phyloP scores from a whole-genome alignment of 1,140 invertebrate genomes.

The Zaprionus ornatus region DNA sequence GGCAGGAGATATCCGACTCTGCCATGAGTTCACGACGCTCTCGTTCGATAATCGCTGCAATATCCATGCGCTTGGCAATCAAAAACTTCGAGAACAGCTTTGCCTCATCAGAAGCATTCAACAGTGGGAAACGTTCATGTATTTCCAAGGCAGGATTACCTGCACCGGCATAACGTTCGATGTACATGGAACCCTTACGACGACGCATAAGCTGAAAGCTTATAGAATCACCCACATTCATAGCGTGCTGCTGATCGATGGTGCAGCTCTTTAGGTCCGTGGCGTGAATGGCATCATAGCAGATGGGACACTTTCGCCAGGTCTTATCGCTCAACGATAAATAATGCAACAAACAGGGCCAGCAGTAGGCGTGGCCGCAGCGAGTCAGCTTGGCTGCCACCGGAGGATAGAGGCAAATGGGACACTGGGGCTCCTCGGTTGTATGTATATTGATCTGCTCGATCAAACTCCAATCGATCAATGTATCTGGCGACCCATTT shows the following conservation, averaged over 20 bases:
- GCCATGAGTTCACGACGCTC: slow-evolving; percentile 89
- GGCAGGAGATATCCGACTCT: slow-evolving; percentile 88
- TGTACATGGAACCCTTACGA: slow-evolving; percentile 90
- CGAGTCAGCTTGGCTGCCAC: slow-evolving; percentile 95
- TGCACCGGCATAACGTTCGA: slow-evolving; percentile 85
- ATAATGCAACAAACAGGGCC: slow-evolving; percentile 97
- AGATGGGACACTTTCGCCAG: slow-evolving; percentile 94
- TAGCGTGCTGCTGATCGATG: slow-evolving; percentile 82
- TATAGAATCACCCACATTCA: slow-evolving; percentile 89
- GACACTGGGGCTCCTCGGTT: slow-evolving; percentile 91
- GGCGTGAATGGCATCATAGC: slow-evolving; percentile 89
- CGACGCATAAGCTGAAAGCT: slow-evolving; percentile 95
- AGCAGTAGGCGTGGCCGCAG: slow-evolving; percentile 98
- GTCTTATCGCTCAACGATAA: slow-evolving; percentile 91
- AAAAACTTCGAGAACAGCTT: slow-evolving; percentile 91
- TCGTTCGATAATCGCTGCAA: slow-evolving; percentile 88
- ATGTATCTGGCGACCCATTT: slow-evolving; percentile 91
- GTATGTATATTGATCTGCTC: slow-evolving; percentile 93
- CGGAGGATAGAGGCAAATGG: slow-evolving; percentile 94
- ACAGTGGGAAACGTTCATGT: slow-evolving; percentile 55
- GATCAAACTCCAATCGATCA: slow-evolving; percentile 96
- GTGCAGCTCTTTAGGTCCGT: slow-evolving; percentile 84
- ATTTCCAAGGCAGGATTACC: slow-evolving; percentile 17
- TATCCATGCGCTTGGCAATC: slow-evolving; percentile 87
- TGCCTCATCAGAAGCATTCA: slow-evolving; percentile 83